Evolutionary conservation across 2,113 vertebrate species (phyloP).

Genomic region (Sprattus sprattus): DNA sequence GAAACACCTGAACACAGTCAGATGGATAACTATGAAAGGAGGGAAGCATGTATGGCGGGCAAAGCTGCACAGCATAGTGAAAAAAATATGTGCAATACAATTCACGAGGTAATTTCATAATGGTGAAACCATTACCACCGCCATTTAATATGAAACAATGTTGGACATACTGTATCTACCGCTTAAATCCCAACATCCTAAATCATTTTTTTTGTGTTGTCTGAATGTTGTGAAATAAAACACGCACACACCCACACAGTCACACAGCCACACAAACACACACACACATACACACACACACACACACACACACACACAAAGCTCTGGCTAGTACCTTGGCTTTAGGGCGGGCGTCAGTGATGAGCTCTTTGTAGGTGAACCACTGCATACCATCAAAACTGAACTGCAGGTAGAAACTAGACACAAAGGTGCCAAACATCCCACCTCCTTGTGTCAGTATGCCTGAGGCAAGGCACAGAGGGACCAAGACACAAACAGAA

Average conservation of each 20-base stretch:
- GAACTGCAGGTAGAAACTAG: conserved; percentile 81
- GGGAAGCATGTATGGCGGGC: neutral
- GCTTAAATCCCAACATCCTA: too few relatives aligned
- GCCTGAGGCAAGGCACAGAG: conserved; percentile 60
- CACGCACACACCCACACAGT: neutral
- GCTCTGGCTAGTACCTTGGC: conserved; percentile 66
- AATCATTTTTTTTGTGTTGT: too few relatives aligned
- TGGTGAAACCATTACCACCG: too few relatives aligned
- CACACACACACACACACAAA: neutral
- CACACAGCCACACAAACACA: neutral
- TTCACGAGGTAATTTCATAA: neutral
- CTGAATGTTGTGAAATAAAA: too few relatives aligned
- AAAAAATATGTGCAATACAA: neutral
- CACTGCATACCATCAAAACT: conserved; percentile 74
- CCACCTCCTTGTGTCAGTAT: conserved; percentile 75
- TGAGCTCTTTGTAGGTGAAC: conserved; percentile 70
- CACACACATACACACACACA: neutral
- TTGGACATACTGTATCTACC: too few relatives aligned
- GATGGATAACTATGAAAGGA: neutral
- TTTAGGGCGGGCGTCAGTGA: conserved; percentile 51
- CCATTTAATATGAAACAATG: too few relatives aligned
- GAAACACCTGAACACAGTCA: conserved; percentile 66
- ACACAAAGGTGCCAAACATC: conserved; percentile 63
- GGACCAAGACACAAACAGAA: neutral
- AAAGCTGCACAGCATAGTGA: neutral